phyloP scores from a whole-genome alignment of 2,113 vertebrate species.

The Panthera uncia region DNA sequence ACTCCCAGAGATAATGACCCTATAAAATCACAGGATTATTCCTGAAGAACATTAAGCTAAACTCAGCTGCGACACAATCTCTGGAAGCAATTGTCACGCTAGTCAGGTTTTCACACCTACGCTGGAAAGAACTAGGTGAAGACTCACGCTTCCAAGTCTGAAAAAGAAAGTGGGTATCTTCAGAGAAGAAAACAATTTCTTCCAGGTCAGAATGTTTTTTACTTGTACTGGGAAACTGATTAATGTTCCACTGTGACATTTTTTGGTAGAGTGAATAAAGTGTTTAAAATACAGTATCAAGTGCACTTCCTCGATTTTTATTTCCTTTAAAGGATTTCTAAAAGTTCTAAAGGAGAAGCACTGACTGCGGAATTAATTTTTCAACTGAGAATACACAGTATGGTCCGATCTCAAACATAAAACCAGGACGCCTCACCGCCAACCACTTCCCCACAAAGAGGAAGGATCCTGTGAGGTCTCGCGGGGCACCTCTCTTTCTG shows the following conservation, averaged over 20 bases:
- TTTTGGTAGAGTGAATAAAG: neutral
- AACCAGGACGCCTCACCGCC: neutral
- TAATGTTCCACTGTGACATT: neutral
- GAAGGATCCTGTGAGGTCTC: neutral
- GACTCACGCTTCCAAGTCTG: conserved; percentile 35
- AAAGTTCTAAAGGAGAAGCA: neutral
- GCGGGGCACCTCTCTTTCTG: neutral
- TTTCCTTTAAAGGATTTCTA: neutral
- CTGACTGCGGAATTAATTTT: neutral
- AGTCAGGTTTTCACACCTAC: conserved; percentile 47
- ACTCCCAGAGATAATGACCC: neutral
- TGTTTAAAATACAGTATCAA: conserved; percentile 34
- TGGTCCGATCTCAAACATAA: neutral
- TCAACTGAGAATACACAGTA: neutral
- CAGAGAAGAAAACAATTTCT: neutral
- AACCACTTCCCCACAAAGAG: neutral
- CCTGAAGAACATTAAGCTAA: conserved; percentile 38
- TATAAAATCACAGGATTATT: conserved; percentile 16
- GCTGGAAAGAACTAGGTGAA: conserved; percentile 57
- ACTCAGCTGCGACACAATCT: conserved; percentile 43
- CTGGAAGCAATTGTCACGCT: conserved; percentile 29
- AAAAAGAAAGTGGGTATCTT: neutral
- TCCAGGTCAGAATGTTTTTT: neutral
- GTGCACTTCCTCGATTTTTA: neutral
- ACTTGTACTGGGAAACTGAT: conserved; percentile 44